Evolutionary conservation across 1,140 invertebrate species (phyloP).

Genomic region (Lamellibrachia luymesi): DNA sequence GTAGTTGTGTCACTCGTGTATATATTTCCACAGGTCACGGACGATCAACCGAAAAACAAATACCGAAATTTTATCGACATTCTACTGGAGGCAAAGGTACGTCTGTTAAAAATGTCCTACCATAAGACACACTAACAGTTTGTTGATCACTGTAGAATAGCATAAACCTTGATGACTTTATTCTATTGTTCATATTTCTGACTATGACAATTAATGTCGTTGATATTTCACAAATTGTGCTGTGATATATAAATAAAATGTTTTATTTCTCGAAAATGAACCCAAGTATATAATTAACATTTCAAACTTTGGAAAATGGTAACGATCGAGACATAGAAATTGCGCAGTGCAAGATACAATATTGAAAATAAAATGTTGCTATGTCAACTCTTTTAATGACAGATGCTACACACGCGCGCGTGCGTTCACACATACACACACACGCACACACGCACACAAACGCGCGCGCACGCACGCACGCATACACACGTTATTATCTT

Average conservation of each 20-base stretch:
- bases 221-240: no score
- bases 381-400: no score
- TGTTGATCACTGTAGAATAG: neutral
- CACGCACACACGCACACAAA: no score
- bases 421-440: no score
- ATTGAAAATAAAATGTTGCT: no score
- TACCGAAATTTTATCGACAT: slow-evolving; percentile 19
- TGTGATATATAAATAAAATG: neutral
- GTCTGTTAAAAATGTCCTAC: neutral
- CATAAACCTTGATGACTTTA: neutral
- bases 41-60: neutral
- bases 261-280: neutral
- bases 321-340: no score
- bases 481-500: neutral
- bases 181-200: neutral
- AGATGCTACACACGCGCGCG: no score
- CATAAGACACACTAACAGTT: neutral
- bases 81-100: slow-evolving; percentile 6
- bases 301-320: no score
- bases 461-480: no score
- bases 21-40: slow-evolving; percentile 10
- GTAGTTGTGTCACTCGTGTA: neutral
- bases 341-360: no score
- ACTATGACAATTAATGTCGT: neutral
- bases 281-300: no score